Base-by-base conservation (phyloP, 2,797 vertebrate species). In the Cuculus canorus region DNA sequence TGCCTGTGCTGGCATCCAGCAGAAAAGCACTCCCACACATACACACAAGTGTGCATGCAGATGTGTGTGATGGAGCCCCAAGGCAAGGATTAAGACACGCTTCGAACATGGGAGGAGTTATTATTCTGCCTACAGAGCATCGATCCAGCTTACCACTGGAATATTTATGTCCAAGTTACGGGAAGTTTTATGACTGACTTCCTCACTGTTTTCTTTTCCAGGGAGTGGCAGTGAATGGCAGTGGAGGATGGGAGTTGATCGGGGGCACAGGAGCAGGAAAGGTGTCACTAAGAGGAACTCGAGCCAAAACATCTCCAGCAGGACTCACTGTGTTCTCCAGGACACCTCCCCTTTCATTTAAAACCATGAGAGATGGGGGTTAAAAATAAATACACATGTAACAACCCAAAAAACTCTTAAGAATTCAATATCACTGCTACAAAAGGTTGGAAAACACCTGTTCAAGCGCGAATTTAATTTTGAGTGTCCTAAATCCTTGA, bases 21-120 rank as follows among this genome's bases (percentile, higher is more conserved):
- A 45, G 28, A 47, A 50, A 22, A 64, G 39, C 43, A 50, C 47
- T 24, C 11, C 64, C 0, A 11, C 47, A 6, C 15, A 0, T 14
- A 17, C 17, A 12, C 35, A 47, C 37, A 2, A 1, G 0, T 2
- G 5, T 9, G 35, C 45, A 25, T 8, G 5, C 22, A 0, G 3
- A 48, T 41, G 56, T 0, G 0, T 0, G 1, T 3, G 13, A 66
- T 5, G 2, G 59, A 53, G 63, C 11, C 15, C 43, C 25, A 30
- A 17, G 25, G 13, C 43, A 50, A 54, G 47, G 60, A 28, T 10
- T 50, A 57, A 82, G 69, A 22, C 53, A 71, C 1, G 3, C 35
- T 43, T 19, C 88, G 24, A 39, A 56, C 11, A 56, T 8, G 4
- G 50, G 39, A 91, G 56, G 54, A 77, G 16, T 39, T 1, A 0